Conservation (phyloP, 64 coral and sea anemone species). For the Porites lutea region DNA sequence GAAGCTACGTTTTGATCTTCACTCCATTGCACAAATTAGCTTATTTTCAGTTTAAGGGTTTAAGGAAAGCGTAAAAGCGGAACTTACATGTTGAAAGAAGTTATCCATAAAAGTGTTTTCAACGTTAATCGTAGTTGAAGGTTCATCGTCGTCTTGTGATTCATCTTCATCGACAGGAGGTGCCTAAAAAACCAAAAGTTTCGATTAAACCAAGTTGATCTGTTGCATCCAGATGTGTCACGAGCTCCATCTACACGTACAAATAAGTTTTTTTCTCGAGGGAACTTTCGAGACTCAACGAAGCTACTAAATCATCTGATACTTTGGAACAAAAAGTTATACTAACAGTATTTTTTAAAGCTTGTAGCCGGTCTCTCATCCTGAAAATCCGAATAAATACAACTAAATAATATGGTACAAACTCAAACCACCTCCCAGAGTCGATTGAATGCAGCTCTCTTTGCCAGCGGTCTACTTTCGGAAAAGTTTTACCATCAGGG, state of each 20-base stretch:
- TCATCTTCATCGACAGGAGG: conserved; percentile 54
- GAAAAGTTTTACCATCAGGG: neutral
- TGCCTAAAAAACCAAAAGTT: conserved; percentile 39
- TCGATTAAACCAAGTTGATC: conserved; percentile 25
- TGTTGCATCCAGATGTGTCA: neutral
- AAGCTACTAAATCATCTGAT: neutral
- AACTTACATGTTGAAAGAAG: conserved; percentile 73
- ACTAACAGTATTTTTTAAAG: conserved; percentile 25
- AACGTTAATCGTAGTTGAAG: conserved; percentile 43
- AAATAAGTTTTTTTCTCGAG: neutral
- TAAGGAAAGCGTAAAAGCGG: neutral
- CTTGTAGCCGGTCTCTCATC: conserved; percentile 69
- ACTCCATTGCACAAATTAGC: neutral
- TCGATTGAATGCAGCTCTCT: conserved; percentile 15
- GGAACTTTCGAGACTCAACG: neutral
- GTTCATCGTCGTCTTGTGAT: conserved; percentile 51
- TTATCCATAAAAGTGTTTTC: conserved; percentile 75
- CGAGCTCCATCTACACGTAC: neutral
- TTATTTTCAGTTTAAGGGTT: too few species aligned
- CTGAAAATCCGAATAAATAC: conserved; percentile 26
- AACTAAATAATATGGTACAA: neutral
- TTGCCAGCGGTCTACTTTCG: neutral
- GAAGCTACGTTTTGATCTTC: neutral
- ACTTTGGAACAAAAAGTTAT: neutral
- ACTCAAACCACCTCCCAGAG: conserved; percentile 20